Conservation (phyloP, 2,797 vertebrate genomes). For the Perodicticus potto region DNA sequence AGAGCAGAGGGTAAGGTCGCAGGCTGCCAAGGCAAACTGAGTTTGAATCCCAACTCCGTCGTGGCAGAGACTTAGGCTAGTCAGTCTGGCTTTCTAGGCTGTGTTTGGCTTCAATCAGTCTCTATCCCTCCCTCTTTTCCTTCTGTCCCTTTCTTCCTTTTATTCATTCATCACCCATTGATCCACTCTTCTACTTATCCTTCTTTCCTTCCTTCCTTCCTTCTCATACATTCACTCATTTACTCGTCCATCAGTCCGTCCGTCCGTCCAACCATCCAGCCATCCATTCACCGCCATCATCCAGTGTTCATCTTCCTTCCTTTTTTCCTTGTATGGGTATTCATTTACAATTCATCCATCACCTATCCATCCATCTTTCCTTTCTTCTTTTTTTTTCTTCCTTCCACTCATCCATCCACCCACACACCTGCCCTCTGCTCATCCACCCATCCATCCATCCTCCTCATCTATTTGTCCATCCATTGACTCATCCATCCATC, state of each 20-base stretch:
- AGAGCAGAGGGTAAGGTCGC: no score
- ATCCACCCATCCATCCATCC: accelerated
- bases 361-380: no score
- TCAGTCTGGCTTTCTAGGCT: not conserved
- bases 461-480: no score
- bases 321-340: no score
- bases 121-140: not conserved
- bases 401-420: no score
- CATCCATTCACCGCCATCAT: not conserved
- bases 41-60: not conserved
- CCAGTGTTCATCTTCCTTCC: no score
- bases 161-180: not conserved
- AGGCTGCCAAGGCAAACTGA: not conserved
- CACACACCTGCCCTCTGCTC: not conserved
- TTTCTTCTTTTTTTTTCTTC: no score
- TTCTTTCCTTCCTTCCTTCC: not conserved
- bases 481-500: not conserved
- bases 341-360: no score
- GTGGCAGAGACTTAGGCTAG: not conserved
- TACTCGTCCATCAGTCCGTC: not conserved
- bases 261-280: not conserved
- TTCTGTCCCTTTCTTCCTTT: not conserved
- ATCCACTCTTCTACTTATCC: not conserved
- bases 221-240: not conserved
- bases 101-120: not conserved